phyloP scores from a whole-genome alignment of 1,140 invertebrate genomes.

The Pseudomyrmex sp. region DNA sequence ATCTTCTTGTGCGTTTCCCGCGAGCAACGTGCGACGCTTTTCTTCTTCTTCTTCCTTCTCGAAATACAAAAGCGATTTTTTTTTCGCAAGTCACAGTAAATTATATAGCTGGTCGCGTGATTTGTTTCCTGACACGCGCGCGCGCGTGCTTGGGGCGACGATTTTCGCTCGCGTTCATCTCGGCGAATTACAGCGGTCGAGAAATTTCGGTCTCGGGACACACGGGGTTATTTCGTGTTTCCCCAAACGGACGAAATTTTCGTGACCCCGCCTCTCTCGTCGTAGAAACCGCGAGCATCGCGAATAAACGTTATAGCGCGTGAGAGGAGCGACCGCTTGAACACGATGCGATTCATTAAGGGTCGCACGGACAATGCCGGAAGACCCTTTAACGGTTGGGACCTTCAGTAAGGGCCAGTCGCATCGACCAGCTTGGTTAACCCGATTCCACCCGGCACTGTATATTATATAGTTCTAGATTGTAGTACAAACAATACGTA shows the following conservation, averaged over 20 bases:
- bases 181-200: constrained; percentile 6
- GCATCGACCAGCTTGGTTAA: constrained; percentile 41
- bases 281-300: neutral
- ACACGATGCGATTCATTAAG: constrained; percentile 21
- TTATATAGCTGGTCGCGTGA: neutral
- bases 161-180: neutral
- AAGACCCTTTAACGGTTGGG: constrained; percentile 6
- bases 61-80: neutral
- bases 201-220: constrained; percentile 13
- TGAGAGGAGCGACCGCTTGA: neutral
- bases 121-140: neutral
- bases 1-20: constrained; percentile 45
- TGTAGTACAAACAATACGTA: constrained; percentile 31
- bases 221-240: constrained; percentile 18
- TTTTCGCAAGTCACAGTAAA: constrained; percentile 31
- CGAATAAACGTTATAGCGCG: constrained; percentile 13
- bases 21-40: neutral
- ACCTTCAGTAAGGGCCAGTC: constrained; percentile 7
- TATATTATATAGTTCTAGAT: constrained; percentile 20
- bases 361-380: neutral
- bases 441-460: constrained; percentile 13
- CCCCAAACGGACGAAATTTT: neutral
- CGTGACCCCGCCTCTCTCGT: neutral
- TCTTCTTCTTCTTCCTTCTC: neutral
- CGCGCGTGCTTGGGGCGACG: neutral